Conservation (phyloP, 2,797 vertebrate species). For the Bovichtus diacanthus region DNA sequence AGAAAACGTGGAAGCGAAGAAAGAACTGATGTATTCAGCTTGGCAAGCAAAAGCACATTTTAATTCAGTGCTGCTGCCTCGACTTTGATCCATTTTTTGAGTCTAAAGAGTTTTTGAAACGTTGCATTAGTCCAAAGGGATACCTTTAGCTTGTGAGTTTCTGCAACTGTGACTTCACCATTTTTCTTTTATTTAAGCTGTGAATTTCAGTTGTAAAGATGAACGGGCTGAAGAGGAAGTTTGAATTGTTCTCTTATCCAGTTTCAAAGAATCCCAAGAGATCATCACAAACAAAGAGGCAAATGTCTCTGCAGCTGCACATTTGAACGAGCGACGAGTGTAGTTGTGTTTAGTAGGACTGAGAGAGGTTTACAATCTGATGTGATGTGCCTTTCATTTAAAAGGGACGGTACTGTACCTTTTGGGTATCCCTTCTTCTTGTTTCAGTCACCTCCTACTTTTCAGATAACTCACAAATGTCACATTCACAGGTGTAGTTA, state of each 20-base stretch:
- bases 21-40: conserved; percentile 7
- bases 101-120: conserved; percentile 46
- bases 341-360: conserved; percentile 17
- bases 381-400: conserved; percentile 73
- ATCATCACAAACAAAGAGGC: conserved; percentile 34
- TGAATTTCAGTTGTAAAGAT: conserved; percentile 66
- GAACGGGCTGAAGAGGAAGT: conserved; percentile 14
- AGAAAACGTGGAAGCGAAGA: not conserved
- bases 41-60: conserved; percentile 1
- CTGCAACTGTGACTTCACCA: conserved; percentile 42
- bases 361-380: conserved; percentile 60
- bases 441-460: conserved; percentile 24
- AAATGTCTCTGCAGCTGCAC: conserved; percentile 36
- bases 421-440: conserved; percentile 24
- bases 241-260: conserved; percentile 16
- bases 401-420: conserved; percentile 55
- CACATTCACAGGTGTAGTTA: conserved; percentile 35
- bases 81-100: conserved; percentile 43
- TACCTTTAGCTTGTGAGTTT: conserved; percentile 34
- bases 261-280: conserved; percentile 30
- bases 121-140: conserved; percentile 55
- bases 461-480: conserved; percentile 28
- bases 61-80: conserved; percentile 25
- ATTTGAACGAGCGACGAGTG: conserved; percentile 25
- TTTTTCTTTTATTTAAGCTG: conserved; percentile 70